Evolutionary conservation across 1,140 invertebrate species (phyloP).

Genomic region (Halictus rubicundus): DNA sequence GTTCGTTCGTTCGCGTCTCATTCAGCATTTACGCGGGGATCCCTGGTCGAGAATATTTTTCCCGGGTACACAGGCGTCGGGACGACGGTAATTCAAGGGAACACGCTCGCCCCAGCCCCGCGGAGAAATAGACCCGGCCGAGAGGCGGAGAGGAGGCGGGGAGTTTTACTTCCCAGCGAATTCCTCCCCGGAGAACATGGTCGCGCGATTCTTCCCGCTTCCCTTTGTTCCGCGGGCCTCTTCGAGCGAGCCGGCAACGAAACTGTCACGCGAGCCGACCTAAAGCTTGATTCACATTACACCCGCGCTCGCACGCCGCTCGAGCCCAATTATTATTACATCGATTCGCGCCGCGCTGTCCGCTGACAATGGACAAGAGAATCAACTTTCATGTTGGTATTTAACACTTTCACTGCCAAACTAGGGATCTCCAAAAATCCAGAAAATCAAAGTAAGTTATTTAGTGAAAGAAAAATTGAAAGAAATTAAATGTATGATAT

Average conservation of each 20-base stretch:
- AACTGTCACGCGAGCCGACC: neutral
- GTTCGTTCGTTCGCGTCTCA: conserved; percentile 29
- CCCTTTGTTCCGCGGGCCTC: conserved; percentile 4
- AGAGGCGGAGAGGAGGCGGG: neutral
- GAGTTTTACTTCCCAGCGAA: conserved; percentile 49
- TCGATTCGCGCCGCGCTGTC: too few species aligned
- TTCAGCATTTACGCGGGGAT: conserved; percentile 50
- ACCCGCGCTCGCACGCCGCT: too few species aligned
- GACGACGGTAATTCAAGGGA: conserved; percentile 50
- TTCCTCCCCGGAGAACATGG: conserved; percentile 49
- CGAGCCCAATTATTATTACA: too few species aligned
- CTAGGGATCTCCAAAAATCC: too few species aligned
- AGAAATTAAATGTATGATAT: too few species aligned
- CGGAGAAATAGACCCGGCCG: neutral
- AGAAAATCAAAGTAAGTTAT: too few species aligned
- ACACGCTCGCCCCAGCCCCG: conserved; percentile 22
- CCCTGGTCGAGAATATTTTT: conserved; percentile 45
- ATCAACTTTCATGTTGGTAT: too few species aligned
- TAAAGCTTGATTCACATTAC: too few species aligned
- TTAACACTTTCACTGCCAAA: too few species aligned
- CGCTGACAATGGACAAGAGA: too few species aligned
- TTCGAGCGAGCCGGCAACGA: neutral
- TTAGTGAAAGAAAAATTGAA: too few species aligned
- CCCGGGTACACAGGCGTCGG: conserved; percentile 6
- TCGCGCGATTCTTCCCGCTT: conserved; percentile 28